Conservation (phyloP, 2,888 invertebrate species). For the Amphipyra berbera region DNA sequence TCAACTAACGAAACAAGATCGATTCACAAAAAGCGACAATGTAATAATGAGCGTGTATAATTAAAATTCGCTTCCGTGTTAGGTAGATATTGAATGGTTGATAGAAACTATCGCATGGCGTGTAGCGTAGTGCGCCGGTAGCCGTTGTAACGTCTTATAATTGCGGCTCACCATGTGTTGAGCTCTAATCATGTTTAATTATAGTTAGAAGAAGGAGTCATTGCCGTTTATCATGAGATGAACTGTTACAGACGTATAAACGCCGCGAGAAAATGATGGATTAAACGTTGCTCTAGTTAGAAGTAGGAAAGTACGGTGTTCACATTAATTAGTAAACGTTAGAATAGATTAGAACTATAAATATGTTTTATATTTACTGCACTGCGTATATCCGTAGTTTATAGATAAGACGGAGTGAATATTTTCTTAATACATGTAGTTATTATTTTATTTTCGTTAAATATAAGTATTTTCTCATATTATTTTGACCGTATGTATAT, state of each 20-base stretch:
- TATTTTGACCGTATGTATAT: too few species aligned
- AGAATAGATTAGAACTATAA: conserved; percentile 38
- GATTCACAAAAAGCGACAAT: conserved; percentile 65
- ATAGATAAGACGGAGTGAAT: neutral
- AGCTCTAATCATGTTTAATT: conserved; percentile 89
- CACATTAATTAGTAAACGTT: conserved; percentile 53
- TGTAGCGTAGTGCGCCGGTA: conserved; percentile 79
- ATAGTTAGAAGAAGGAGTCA: conserved; percentile 84
- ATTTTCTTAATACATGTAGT: neutral
- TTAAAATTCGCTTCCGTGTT: conserved; percentile 82
- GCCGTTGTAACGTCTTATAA: conserved; percentile 87
- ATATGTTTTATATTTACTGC: conserved; percentile 31
- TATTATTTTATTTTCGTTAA: too few species aligned
- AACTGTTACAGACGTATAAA: conserved; percentile 87
- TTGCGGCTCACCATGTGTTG: conserved; percentile 86
- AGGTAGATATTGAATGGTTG: conserved; percentile 79
- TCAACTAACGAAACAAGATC: conserved; percentile 54
- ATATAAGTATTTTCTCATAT: too few species aligned
- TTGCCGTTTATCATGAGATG: conserved; percentile 88
- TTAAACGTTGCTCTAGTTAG: conserved; percentile 65
- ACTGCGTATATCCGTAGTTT: conserved; percentile 3
- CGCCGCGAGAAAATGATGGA: conserved; percentile 78
- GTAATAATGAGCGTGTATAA: conserved; percentile 71
- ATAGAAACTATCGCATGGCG: conserved; percentile 82
- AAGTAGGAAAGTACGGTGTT: conserved; percentile 44